These are phyloP conservation scores for Lacerta bilineata DNA, from an alignment of 2,797 vertebrate genomes.

Conservation along the genomic window DNA sequence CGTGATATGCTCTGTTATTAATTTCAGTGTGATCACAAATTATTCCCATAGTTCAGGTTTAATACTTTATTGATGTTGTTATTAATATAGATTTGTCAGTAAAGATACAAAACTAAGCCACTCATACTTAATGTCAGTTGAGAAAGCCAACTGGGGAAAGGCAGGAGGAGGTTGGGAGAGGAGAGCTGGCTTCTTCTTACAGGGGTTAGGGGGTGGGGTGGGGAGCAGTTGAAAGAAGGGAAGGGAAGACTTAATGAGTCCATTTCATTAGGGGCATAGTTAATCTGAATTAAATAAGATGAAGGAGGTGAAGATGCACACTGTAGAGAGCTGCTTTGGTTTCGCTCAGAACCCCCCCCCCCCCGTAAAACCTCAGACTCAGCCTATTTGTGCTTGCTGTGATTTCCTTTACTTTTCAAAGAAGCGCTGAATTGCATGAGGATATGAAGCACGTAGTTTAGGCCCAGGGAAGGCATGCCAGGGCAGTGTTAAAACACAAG, in stretches of 20 bases:
- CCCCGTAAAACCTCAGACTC: background rate
- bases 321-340: background rate
- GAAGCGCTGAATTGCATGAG: background rate
- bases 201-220: background rate
- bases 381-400: background rate
- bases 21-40: conserved; percentile 79
- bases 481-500: no score
- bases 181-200: background rate
- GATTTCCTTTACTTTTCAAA: background rate
- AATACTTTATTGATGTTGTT: conserved; percentile 82
- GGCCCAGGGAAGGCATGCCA: background rate
- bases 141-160: conserved; percentile 49
- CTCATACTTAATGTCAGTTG: conserved; percentile 69
- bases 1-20: conserved; percentile 75
- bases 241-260: conserved; percentile 43
- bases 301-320: conserved; percentile 5
- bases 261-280: conserved; percentile 60
- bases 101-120: conserved; percentile 78
- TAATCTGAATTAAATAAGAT: conserved; percentile 52
- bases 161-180: conserved; percentile 43
- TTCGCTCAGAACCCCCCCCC: background rate
- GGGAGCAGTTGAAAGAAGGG: conserved; percentile 14
- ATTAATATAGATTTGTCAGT: conserved; percentile 84
- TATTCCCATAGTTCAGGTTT: conserved; percentile 81
- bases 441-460: background rate